These are phyloP conservation scores for Daubentonia madagascariensis DNA, from an alignment of 2,113 vertebrate genomes.

Conservation along the genomic window DNA sequence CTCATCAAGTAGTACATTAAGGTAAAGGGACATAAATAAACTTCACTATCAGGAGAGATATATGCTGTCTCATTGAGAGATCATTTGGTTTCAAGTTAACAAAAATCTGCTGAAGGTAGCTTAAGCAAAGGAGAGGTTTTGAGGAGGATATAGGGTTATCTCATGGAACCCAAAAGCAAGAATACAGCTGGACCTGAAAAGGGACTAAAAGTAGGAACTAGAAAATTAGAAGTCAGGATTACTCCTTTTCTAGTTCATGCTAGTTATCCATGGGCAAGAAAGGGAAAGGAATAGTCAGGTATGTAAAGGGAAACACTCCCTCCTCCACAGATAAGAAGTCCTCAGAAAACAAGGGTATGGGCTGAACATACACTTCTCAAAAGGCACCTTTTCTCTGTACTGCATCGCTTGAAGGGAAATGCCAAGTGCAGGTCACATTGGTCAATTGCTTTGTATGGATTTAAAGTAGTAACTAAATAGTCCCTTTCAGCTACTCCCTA, in stretches of 20 bases:
- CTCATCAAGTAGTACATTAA: neutral
- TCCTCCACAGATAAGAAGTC: neutral
- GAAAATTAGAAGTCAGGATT: neutral
- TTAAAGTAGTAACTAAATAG: neutral
- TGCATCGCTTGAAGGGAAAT: neutral
- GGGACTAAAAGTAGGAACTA: neutral
- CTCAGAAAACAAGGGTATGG: neutral
- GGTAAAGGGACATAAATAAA: neutral
- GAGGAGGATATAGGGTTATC: neutral
- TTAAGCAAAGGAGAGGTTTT: neutral
- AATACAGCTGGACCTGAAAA: neutral
- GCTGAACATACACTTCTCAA: neutral
- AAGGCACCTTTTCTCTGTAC: neutral
- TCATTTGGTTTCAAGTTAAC: neutral
- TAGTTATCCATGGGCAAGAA: neutral
- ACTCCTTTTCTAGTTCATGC: neutral
- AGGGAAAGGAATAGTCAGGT: neutral
- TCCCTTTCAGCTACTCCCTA: neutral
- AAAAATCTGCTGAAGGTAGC: neutral
- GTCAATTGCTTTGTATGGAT: neutral
- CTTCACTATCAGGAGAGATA: neutral
- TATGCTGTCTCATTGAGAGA: neutral
- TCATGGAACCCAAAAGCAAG: neutral
- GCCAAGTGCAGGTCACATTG: neutral
- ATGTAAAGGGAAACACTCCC: neutral